These are phyloP conservation scores for Drosophila kokeensis DNA, from an alignment of 2,888 invertebrate species.

Conservation along the genomic window DNA sequence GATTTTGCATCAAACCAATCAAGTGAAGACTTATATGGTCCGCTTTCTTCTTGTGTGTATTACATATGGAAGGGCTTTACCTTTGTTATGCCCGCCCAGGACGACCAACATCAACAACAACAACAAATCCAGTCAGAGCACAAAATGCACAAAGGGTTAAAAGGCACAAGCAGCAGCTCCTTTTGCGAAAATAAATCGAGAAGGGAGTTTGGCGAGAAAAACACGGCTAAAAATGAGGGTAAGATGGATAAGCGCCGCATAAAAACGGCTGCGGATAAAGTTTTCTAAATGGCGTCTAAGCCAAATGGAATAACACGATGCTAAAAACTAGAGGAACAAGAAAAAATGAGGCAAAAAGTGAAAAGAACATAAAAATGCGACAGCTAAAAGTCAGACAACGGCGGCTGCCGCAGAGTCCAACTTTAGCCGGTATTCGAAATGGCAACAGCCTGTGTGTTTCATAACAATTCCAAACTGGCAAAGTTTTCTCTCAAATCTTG, in stretches of 20 bases:
- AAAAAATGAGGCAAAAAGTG: slow-evolving; percentile 5
- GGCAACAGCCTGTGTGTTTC: slow-evolving; percentile 36
- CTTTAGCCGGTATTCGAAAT: slow-evolving; percentile 16
- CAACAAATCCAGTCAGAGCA: slow-evolving; percentile 18
- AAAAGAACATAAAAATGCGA: slow-evolving; percentile 23
- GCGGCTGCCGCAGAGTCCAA: slow-evolving; percentile 31
- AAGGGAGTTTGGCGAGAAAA: slow-evolving; percentile 58
- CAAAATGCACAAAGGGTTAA: slow-evolving; percentile 35
- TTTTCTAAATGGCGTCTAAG: slow-evolving; percentile 46
- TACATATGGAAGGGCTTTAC: slow-evolving; percentile 7
- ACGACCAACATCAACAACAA: slow-evolving; percentile 30
- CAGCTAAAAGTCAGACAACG: slow-evolving; percentile 53
- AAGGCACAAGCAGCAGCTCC: slow-evolving; percentile 38
- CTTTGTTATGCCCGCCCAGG: slow-evolving; percentile 11
- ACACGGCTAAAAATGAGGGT: slow-evolving; percentile 64
- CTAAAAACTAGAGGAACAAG: slow-evolving; percentile 22
- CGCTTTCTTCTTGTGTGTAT: not conserved
- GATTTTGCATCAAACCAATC: not conserved
- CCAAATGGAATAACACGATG: slow-evolving; percentile 37
- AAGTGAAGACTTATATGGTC: not conserved
- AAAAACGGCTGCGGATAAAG: slow-evolving; percentile 63
- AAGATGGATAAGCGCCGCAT: slow-evolving; percentile 74
- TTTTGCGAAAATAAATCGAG: slow-evolving; percentile 35
- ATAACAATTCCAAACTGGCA: slow-evolving; percentile 39
- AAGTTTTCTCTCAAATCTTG: slow-evolving; percentile 32